Conservation (phyloP, 2,888 invertebrate species). For the Cephus rjabovi region DNA sequence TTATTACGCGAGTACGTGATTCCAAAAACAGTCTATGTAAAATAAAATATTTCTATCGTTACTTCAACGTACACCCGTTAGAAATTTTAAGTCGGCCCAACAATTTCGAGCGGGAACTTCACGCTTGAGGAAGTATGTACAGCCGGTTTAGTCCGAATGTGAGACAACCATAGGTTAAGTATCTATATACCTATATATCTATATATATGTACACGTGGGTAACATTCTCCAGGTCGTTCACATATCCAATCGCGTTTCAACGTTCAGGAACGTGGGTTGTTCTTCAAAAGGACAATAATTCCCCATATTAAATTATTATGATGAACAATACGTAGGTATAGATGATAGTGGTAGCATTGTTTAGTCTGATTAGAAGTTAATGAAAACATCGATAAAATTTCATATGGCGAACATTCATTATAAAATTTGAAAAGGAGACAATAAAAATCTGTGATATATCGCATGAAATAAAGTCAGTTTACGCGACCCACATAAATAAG, state of each 20-base stretch:
- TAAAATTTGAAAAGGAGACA: neutral
- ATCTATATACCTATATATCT: neutral
- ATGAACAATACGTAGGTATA: neutral
- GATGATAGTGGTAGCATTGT: neutral
- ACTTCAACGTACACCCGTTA: neutral
- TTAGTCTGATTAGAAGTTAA: neutral
- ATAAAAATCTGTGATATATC: neutral
- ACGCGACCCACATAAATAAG: neutral
- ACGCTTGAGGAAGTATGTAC: neutral
- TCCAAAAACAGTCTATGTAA: neutral
- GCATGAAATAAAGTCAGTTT: neutral
- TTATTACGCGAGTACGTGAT: neutral
- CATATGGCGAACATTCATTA: neutral
- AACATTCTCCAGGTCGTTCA: neutral
- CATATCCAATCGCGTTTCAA: neutral
- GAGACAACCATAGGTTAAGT: neutral
- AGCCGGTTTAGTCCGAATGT: neutral
- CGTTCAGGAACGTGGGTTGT: neutral
- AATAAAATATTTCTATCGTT: neutral
- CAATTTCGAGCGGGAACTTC: neutral
- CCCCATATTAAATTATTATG: neutral
- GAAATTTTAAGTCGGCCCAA: too few species aligned
- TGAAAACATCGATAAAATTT: neutral
- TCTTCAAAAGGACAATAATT: neutral
- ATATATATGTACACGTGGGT: neutral